Conservation (phyloP, 2,888 invertebrate genomes). For the Heliconius erato region DNA sequence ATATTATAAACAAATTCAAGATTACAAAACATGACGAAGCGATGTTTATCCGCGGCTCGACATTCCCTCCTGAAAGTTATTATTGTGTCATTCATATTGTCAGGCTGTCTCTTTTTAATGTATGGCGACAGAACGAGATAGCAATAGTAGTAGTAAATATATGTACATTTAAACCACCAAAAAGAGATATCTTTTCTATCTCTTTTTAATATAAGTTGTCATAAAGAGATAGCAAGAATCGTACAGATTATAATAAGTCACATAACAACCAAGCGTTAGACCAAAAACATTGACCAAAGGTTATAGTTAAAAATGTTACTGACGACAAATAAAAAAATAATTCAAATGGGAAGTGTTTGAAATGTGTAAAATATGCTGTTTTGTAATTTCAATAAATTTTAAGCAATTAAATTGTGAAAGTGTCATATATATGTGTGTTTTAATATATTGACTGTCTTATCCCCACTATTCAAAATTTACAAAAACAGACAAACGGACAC, state of each 20-base stretch:
- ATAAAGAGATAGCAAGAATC: background rate
- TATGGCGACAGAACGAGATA: background rate
- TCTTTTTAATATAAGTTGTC: background rate
- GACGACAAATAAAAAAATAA: background rate
- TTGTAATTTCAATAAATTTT: background rate
- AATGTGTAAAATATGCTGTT: background rate
- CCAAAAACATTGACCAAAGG: background rate
- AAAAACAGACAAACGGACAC: too few species aligned
- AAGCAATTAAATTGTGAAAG: background rate
- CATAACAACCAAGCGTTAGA: constrained; percentile 11
- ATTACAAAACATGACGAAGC: constrained; percentile 25
- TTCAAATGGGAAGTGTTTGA: background rate
- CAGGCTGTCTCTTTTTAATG: background rate
- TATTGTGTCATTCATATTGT: constrained; percentile 49
- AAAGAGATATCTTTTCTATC: background rate
- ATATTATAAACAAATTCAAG: constrained; percentile 29
- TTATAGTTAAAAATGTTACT: background rate
- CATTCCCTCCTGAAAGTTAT: constrained; percentile 80
- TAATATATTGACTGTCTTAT: too few species aligned
- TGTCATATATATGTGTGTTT: background rate
- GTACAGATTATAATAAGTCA: background rate
- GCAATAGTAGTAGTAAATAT: background rate
- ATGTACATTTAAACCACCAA: background rate
- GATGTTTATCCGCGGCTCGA: constrained; percentile 68
- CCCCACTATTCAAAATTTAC: too few species aligned